Conservation (phyloP, 1,140 invertebrate genomes). For the Drosophila micromelanica region DNA sequence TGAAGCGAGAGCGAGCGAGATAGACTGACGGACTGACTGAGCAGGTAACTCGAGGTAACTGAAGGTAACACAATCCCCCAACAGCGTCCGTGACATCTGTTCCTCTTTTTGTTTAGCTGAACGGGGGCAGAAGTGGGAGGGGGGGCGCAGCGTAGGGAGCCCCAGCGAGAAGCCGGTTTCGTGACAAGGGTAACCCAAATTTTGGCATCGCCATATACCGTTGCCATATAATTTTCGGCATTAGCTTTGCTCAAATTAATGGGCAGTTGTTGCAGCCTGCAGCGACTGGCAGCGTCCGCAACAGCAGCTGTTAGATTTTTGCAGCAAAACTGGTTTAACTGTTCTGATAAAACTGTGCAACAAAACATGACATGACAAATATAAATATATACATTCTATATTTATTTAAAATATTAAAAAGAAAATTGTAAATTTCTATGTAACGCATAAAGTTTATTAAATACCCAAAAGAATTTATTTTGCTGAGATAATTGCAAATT, state of each 20-base stretch:
- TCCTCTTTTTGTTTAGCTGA: slow-evolving; percentile 25
- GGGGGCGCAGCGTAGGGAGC: neutral
- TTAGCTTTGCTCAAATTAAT: slow-evolving; percentile 77
- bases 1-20: neutral
- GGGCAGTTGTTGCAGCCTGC: slow-evolving; percentile 40
- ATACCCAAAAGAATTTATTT: too few relatives aligned
- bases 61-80: slow-evolving; percentile 67
- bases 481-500: too few relatives aligned
- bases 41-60: slow-evolving; percentile 43
- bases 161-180: slow-evolving; percentile 38
- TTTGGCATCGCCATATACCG: slow-evolving; percentile 55
- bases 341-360: slow-evolving; percentile 42
- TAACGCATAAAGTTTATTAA: too few relatives aligned
- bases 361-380: neutral
- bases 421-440: too few relatives aligned
- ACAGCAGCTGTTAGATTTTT: slow-evolving; percentile 76
- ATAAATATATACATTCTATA: neutral
- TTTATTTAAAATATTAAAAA: neutral
- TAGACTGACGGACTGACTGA: slow-evolving; percentile 32
- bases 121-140: neutral
- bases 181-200: slow-evolving; percentile 74
- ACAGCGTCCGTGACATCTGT: slow-evolving; percentile 61
- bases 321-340: slow-evolving; percentile 36
- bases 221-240: slow-evolving; percentile 77
- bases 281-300: slow-evolving; percentile 43